These are phyloP conservation scores for Drosophila paranaensis DNA, from an alignment of 2,888 invertebrate genomes.

Conservation along the genomic window DNA sequence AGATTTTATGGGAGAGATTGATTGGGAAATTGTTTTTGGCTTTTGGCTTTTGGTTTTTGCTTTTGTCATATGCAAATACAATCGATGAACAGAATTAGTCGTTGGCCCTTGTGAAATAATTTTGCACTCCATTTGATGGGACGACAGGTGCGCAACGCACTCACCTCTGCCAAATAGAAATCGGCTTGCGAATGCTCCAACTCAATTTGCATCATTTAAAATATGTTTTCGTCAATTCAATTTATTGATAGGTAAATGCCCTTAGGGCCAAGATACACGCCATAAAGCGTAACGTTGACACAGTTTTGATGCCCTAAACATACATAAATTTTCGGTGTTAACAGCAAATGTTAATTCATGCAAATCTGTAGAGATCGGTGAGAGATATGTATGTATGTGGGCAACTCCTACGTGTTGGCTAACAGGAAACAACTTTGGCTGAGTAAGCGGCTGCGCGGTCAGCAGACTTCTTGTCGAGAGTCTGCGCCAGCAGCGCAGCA, in stretches of 20 bases:
- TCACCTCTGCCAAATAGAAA: conserved; percentile 51
- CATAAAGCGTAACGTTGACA: conserved; percentile 11
- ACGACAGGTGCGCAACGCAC: neutral
- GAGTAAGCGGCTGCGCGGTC: conserved; percentile 34
- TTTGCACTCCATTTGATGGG: conserved; percentile 22
- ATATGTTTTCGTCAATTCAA: neutral
- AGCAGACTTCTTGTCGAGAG: conserved; percentile 57
- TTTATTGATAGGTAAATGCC: conserved; percentile 6
- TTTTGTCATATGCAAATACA: conserved; percentile 53
- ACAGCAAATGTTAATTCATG: conserved; percentile 19
- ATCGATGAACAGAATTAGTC: conserved; percentile 47
- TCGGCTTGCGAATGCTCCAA: conserved; percentile 32
- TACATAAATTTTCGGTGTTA: conserved; percentile 14
- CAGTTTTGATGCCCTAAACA: neutral
- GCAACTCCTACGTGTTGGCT: conserved; percentile 9
- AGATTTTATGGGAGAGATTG: conserved; percentile 60
- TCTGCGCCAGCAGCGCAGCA: conserved; percentile 9
- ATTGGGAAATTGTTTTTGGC: conserved; percentile 42
- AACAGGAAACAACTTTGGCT: conserved; percentile 23
- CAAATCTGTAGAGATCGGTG: conserved; percentile 2
- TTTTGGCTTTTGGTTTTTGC: neutral
- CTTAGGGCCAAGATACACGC: neutral
- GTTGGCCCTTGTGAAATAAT: conserved; percentile 27
- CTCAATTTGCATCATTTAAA: conserved; percentile 30
- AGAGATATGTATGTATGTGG: neutral